These are phyloP conservation scores for Luperina testacea DNA, from an alignment of 2,888 invertebrate genomes.

Conservation along the genomic window DNA sequence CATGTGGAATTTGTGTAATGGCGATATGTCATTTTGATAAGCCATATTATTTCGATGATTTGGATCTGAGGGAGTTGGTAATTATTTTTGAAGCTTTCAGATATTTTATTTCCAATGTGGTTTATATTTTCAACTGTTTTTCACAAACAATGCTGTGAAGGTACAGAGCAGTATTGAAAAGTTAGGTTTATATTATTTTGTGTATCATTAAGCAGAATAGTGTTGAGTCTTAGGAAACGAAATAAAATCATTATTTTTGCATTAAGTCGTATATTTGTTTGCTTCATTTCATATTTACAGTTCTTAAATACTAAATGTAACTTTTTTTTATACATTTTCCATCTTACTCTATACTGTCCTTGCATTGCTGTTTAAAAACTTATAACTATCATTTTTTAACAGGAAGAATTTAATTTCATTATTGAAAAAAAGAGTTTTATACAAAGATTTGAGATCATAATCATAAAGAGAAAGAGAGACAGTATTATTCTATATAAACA, in stretches of 20 bases:
- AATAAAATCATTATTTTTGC: conserved; percentile 58
- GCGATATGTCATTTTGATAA: too few species aligned
- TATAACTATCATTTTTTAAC: conserved; percentile 69
- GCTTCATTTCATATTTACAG: conserved; percentile 85
- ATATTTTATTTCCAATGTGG: too few species aligned
- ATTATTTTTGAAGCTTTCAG: too few species aligned
- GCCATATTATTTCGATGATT: too few species aligned
- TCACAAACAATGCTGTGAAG: too few species aligned
- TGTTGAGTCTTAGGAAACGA: not conserved
- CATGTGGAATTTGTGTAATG: too few species aligned
- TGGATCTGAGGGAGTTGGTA: too few species aligned
- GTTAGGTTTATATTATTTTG: too few species aligned
- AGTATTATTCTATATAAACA: conserved; percentile 66
- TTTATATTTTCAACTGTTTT: too few species aligned
- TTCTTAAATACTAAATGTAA: conserved; percentile 78
- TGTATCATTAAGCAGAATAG: too few species aligned
- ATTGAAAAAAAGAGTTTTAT: conserved; percentile 69
- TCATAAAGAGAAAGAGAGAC: conserved; percentile 62
- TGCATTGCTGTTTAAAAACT: conserved; percentile 76
- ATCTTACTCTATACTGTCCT: conserved; percentile 83
- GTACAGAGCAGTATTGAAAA: too few species aligned
- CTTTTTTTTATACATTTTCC: conserved; percentile 79
- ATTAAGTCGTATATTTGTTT: conserved; percentile 82
- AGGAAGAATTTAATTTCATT: conserved; percentile 67
- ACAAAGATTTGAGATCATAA: conserved; percentile 76